These are phyloP conservation scores for Microcebus lehilahytsara DNA, from an alignment of 2,113 vertebrate genomes.

Conservation along the genomic window DNA sequence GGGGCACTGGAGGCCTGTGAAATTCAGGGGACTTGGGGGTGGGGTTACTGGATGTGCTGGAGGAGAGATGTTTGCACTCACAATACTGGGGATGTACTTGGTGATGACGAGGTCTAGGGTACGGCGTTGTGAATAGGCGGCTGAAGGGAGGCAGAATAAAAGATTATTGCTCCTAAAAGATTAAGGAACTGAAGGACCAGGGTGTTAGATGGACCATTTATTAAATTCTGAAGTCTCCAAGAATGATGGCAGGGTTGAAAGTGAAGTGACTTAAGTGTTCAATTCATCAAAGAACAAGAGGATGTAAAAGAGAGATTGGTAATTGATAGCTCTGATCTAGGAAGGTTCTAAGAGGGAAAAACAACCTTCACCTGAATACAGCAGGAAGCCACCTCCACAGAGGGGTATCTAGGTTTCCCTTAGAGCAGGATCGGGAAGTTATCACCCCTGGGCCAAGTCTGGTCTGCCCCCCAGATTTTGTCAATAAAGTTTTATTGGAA, in stretches of 20 bases:
- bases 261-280: not conserved
- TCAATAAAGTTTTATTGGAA: not conserved
- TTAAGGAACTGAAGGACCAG: not conserved
- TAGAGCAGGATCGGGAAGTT: not conserved
- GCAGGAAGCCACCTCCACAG: not conserved
- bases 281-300: not conserved
- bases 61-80: not conserved
- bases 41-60: not conserved
- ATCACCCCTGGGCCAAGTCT: not conserved
- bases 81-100: not conserved
- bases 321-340: not conserved
- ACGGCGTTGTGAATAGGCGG: not conserved
- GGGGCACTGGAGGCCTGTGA: not conserved
- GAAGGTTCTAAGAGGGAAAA: not conserved
- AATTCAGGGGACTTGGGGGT: not conserved
- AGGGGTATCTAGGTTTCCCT: not conserved
- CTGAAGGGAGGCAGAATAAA: not conserved
- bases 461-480: not conserved
- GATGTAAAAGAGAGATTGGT: not conserved
- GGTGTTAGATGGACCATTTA: not conserved
- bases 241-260: not conserved
- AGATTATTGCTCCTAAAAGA: not conserved
- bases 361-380: not conserved
- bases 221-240: not conserved
- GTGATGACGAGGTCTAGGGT: not conserved